Base-by-base conservation (phyloP, 2,797 vertebrate species). In the Furcifer pardalis region DNA sequence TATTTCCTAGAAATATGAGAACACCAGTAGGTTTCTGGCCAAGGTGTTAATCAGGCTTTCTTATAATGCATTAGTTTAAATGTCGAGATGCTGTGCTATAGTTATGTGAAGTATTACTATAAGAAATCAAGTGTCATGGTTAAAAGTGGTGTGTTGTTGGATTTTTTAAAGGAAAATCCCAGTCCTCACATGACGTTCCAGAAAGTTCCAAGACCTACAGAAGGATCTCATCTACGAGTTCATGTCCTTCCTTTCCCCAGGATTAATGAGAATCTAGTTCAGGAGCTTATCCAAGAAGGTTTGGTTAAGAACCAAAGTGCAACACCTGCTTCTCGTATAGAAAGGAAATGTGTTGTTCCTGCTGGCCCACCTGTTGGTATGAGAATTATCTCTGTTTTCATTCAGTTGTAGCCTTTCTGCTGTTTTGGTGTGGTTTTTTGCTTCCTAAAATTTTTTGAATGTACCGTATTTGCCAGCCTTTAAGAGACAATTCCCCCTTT, bases 101-200 rank as follows among this genome's bases (percentile, higher is more conserved):
- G 21, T 7, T 59, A 44, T 82, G 66, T 76, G 82, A 79, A 73
- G 6, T 62, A 79, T 63, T 71, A 69, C 10, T 77, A 4, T 59
- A n/a, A 0, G n/a, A 19, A 17, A 17, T 77, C 42, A 59, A 63
- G 1, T 30, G 4, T 52, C 15, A 86, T 83, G 42, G 23, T 32
- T 8, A 19, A 0, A 82, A 44, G 82, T 44, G 4, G 68, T 89
- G 19, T 73, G 60, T 80, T 90, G 65, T 81, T 32, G 44, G 84
- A n/a, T 90, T 2, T 90, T n/a, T n/a, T n/a, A n/a, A n/a, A 99
- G 99, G 99, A 99, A 92, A 99, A 98, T 89, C 98, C 99, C 84
- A 99, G 99, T 89, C 98, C 99, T 77, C 98, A 99, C 94, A 98
- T 99, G 96, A 97, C 98, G 8, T 99, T 99, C 95, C 99, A 99